A percentile compares a stretch with the other conserved stretches of the same genome.
Conservation (phyloP, 2,797 vertebrate genomes). For the Microchirus variegatus region DNA sequence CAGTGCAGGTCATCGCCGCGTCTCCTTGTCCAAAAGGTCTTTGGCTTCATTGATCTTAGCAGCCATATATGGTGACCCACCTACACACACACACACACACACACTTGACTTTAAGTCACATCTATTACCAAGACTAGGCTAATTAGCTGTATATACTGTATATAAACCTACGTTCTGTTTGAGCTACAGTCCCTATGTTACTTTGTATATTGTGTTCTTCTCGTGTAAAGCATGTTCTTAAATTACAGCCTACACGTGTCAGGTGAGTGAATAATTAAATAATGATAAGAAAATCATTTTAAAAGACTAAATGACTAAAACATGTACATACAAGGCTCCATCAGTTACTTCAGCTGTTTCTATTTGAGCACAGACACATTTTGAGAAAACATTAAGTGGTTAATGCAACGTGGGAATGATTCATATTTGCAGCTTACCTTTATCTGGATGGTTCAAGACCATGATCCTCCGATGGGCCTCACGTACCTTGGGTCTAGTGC, state of each 20-base stretch:
- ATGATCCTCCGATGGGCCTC: constrained; percentile 90
- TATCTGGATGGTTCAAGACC: constrained; percentile 96
- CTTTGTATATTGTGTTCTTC: too few relatives aligned
- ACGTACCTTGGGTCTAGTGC: constrained; percentile 86
- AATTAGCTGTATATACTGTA: constrained; percentile 3
- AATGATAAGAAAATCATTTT: too few relatives aligned
- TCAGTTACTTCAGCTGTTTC: too few relatives aligned
- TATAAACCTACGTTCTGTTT: background rate
- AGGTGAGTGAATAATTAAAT: too few relatives aligned
- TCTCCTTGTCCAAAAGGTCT: constrained; percentile 88
- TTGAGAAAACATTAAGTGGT: background rate
- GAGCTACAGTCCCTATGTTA: background rate
- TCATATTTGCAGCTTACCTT: constrained; percentile 79
- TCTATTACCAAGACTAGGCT: too few relatives aligned
- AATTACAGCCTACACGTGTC: too few relatives aligned
- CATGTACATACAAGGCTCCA: too few relatives aligned
- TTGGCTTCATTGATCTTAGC: constrained; percentile 96
- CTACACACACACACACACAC: constrained; percentile 66
- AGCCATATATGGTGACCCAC: constrained; percentile 91
- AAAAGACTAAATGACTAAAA: too few relatives aligned
- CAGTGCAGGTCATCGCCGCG: constrained; percentile 75
- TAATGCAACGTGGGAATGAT: background rate
- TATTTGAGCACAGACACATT: too few relatives aligned
- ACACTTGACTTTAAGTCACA: background rate
- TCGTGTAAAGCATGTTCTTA: too few relatives aligned